phyloP scores from a whole-genome alignment of 2,888 invertebrate genomes.

The Nasonia oneida region DNA sequence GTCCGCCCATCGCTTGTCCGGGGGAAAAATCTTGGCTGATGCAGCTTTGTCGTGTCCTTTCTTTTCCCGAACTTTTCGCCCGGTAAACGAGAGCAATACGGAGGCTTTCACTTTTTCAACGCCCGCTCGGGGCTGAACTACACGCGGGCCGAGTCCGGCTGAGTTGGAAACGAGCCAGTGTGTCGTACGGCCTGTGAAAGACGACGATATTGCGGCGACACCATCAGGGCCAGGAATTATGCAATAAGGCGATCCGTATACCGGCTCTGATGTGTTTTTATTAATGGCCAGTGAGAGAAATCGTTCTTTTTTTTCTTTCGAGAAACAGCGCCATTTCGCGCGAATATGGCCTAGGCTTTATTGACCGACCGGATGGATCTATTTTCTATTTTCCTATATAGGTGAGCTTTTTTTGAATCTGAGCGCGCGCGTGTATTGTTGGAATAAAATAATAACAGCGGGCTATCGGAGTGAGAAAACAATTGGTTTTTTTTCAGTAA shows the following conservation, averaged over 20 bases:
- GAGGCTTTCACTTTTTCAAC: conserved; percentile 41
- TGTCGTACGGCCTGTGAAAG: neutral
- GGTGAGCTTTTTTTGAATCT: neutral
- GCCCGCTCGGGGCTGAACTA: neutral
- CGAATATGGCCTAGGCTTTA: neutral
- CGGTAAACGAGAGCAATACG: conserved; percentile 52
- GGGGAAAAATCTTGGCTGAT: conserved; percentile 17
- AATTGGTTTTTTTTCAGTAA: neutral
- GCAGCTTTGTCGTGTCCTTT: neutral
- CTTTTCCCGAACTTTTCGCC: neutral
- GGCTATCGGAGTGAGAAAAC: neutral
- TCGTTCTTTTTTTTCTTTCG: conserved; percentile 59
- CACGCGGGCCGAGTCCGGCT: neutral
- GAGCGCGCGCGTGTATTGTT: neutral
- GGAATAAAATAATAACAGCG: neutral
- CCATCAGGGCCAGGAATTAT: neutral
- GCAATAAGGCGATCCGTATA: conserved; percentile 24
- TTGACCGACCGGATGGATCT: neutral
- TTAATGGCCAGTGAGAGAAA: conserved; percentile 51
- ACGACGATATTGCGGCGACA: conserved; percentile 33
- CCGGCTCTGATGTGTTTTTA: conserved; percentile 55
- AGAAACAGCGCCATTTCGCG: neutral
- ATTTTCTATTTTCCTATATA: neutral
- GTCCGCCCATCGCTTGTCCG: neutral
- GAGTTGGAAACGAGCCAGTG: conserved; percentile 57